Evolutionary conservation across 2,888 invertebrate genomes (phyloP), one percentile per base, ranked within the genome.

Genomic region (Antitype chi): DNA sequence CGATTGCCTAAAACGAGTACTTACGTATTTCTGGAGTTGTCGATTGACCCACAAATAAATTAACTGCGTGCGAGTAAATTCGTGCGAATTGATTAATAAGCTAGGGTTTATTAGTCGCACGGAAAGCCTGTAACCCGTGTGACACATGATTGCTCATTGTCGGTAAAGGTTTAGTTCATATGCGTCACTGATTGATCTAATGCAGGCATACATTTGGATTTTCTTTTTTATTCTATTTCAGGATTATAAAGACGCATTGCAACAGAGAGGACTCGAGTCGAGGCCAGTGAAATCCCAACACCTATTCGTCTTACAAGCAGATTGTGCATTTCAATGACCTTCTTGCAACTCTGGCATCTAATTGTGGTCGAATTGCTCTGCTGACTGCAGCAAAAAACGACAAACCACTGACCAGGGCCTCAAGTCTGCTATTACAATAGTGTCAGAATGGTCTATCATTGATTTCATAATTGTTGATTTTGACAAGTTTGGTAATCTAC

Each of bases 71-170:
- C 43, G 11, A 43, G 43, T 43, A 43, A 43, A 11, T 43, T 43
- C 11, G 43, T 43, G 43, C 11, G 43, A 9, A 43, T 11, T 1
- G 43, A 43, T 9, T 43, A 43, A 43, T 43, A 43, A 11, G 9
- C 43, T 9, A 1, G 8, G 28, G 25, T 15, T 70, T 77, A 17
- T 59, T 57, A 17, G n/a, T n/a, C n/a, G n/a, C n/a, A 25, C 6
- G 17, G 66, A 75, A 60, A 76, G 32, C 62, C 20, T 28, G 11
- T 15, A 52, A n/a, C n/a, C 43, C 32, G 9, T 47, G 43, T 63
- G 20, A n/a, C 15, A 23, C 13, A 49, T 49, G 8, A 28, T 28
- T 20, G 8, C 28, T 23, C 25, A 28, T 28, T 13, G 13, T 25
- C 3, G 38, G 38, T 49, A 11, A 64, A 64, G 17, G 6, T 17